Evolutionary conservation across 2,797 vertebrate species (phyloP).

Genomic region (Thaleichthys pacificus): DNA sequence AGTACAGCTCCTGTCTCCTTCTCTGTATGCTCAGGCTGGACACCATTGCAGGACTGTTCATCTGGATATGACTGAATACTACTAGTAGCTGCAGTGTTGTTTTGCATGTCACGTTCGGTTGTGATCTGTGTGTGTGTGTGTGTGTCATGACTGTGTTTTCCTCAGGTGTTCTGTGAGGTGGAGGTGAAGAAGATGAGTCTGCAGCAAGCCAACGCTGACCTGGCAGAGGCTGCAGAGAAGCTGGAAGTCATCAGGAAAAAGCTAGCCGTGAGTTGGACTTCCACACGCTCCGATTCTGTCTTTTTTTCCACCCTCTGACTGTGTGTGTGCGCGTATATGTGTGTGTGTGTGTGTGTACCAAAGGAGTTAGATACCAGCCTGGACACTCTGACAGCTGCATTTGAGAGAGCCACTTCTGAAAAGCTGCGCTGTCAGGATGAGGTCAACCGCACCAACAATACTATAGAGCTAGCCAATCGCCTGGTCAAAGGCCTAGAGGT

Average conservation of each 20-base stretch:
- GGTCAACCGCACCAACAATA: slow-evolving; percentile 79
- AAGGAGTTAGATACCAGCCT: slow-evolving; percentile 87
- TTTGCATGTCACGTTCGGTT: too few species aligned
- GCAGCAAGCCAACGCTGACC: slow-evolving; percentile 84
- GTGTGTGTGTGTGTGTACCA: slow-evolving; percentile 49
- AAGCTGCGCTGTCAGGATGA: slow-evolving; percentile 93
- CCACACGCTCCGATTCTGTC: neutral
- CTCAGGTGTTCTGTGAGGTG: slow-evolving; percentile 86
- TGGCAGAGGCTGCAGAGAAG: slow-evolving; percentile 88
- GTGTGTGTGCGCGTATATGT: slow-evolving; percentile 2
- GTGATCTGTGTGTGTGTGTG: slow-evolving; percentile 4
- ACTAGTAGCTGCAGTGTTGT: neutral
- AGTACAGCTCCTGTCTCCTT: slow-evolving; percentile 54
- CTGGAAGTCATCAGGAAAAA: slow-evolving; percentile 70
- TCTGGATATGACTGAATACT: too few species aligned
- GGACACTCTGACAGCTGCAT: slow-evolving; percentile 86
- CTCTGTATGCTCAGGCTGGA: neutral
- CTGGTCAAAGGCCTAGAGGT: slow-evolving; percentile 79
- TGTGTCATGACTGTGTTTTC: slow-evolving; percentile 16
- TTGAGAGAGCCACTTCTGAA: slow-evolving; percentile 91
- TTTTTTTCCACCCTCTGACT: slow-evolving; percentile 32
- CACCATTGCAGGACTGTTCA: too few species aligned
- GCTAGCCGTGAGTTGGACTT: too few species aligned
- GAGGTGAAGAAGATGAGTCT: slow-evolving; percentile 92
- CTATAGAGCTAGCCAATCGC: slow-evolving; percentile 90